Percentiles rank a stretch among this genome's conserved stretches.
phyloP scores from a whole-genome alignment of 1,140 invertebrate genomes.

The Scaptomyza graminum region DNA sequence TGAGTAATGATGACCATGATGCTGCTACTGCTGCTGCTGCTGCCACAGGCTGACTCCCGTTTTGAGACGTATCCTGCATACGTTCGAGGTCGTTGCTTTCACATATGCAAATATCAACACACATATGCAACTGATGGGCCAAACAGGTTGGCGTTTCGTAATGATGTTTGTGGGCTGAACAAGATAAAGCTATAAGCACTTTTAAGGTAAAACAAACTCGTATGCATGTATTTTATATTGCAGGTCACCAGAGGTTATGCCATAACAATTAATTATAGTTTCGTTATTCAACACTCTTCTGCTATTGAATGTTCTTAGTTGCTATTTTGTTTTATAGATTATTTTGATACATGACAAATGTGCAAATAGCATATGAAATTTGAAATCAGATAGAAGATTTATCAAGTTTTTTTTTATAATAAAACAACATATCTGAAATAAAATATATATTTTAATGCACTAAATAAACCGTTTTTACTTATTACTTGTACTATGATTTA shows the following conservation, averaged over 20 bases:
- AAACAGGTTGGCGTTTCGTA: not conserved
- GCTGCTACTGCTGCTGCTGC: constrained; percentile 16
- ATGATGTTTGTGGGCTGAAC: constrained; percentile 15
- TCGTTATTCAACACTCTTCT: too few relatives aligned
- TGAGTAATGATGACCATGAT: constrained; percentile 58
- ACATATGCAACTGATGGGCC: constrained; percentile 12
- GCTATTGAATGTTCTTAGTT: too few relatives aligned
- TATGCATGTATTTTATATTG: not conserved
- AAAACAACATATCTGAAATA: too few relatives aligned
- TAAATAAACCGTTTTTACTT: too few relatives aligned
- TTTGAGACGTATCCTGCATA: constrained; percentile 19
- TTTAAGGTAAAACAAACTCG: constrained; percentile 1
- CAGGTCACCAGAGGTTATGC: too few relatives aligned
- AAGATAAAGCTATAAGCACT: constrained; percentile 5
- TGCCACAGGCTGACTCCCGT: constrained; percentile 6
- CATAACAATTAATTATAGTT: not conserved
- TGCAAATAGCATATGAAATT: too few relatives aligned
- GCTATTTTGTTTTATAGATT: too few relatives aligned
- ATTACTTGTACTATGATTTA: too few relatives aligned
- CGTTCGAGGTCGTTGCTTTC: constrained; percentile 11
- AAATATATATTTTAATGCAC: too few relatives aligned
- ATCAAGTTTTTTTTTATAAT: not conserved
- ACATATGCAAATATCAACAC: constrained; percentile 42
- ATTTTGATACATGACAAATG: too few relatives aligned
- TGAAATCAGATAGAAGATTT: too few relatives aligned